These are phyloP conservation scores for Charina bottae DNA, from an alignment of 2,113 vertebrate species.

Conservation along the genomic window DNA sequence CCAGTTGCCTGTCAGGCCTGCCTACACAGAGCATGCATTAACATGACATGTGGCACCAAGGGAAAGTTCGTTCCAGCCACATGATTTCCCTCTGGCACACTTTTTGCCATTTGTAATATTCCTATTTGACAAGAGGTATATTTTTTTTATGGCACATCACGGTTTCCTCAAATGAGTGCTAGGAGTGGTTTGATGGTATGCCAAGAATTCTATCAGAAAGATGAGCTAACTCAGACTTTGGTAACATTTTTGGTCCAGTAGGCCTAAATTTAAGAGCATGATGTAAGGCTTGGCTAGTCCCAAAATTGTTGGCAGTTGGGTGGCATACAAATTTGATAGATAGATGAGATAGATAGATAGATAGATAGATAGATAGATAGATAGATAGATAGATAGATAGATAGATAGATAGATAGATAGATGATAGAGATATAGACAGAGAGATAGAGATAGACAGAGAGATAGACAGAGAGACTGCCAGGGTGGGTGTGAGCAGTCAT, in stretches of 20 bases:
- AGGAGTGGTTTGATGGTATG: background rate
- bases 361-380: too few relatives aligned
- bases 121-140: background rate
- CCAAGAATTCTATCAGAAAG: background rate
- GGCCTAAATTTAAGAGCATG: background rate
- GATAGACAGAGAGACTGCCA: background rate
- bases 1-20: background rate
- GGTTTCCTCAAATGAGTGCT: background rate
- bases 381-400: too few relatives aligned
- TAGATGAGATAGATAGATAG: background rate
- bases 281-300: background rate
- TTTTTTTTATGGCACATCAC: background rate
- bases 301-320: background rate
- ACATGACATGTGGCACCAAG: background rate
- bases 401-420: too few relatives aligned
- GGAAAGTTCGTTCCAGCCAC: background rate
- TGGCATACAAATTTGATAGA: background rate
- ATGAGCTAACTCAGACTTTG: background rate
- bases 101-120: background rate
- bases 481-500: background rate
- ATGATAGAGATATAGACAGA: too few relatives aligned
- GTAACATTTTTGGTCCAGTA: background rate
- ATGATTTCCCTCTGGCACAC: too few relatives aligned
- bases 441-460: too few relatives aligned
- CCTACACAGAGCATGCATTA: background rate